Evolutionary conservation across 2,797 vertebrate genomes (phyloP).

Genomic region (Enteromius radiatus): DNA sequence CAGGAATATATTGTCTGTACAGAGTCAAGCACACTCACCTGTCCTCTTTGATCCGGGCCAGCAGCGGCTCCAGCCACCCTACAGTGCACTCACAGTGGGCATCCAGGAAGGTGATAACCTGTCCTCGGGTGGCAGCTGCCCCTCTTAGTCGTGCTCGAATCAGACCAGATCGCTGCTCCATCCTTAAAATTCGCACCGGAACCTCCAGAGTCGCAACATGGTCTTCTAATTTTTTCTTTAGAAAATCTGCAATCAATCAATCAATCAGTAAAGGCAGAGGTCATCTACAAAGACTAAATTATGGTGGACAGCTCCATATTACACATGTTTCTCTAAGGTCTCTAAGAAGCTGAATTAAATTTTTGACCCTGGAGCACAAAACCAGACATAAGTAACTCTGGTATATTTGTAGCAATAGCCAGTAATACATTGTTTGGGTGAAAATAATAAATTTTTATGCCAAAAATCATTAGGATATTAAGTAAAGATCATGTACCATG

Average conservation of each 20-base stretch:
- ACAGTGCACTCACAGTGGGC: conserved; percentile 97
- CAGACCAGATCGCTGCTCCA: conserved; percentile 94
- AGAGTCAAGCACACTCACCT: conserved; percentile 74
- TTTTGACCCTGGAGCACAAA: neutral
- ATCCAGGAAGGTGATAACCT: conserved; percentile 96
- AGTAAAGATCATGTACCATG: too few relatives aligned
- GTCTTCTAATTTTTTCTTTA: conserved; percentile 88
- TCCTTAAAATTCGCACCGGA: conserved; percentile 87
- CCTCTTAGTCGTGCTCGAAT: conserved; percentile 93
- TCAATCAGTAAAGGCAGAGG: neutral
- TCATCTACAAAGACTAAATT: neutral
- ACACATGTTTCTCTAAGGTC: neutral
- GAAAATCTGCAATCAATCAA: conserved; percentile 81
- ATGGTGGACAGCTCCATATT: conserved; percentile 5
- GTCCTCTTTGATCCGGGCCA: conserved; percentile 93
- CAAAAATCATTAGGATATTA: too few relatives aligned
- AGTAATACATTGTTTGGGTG: too few relatives aligned
- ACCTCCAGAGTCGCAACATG: conserved; percentile 87
- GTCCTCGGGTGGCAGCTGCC: conserved; percentile 87
- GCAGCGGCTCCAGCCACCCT: conserved; percentile 94
- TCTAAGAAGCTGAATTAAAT: neutral
- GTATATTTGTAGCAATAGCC: too few relatives aligned
- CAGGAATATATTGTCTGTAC: neutral
- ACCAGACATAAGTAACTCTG: too few relatives aligned
- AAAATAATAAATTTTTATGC: too few relatives aligned